Evolutionary conservation across 2,797 vertebrate genomes (phyloP).

Genomic region (Anableps anableps): DNA sequence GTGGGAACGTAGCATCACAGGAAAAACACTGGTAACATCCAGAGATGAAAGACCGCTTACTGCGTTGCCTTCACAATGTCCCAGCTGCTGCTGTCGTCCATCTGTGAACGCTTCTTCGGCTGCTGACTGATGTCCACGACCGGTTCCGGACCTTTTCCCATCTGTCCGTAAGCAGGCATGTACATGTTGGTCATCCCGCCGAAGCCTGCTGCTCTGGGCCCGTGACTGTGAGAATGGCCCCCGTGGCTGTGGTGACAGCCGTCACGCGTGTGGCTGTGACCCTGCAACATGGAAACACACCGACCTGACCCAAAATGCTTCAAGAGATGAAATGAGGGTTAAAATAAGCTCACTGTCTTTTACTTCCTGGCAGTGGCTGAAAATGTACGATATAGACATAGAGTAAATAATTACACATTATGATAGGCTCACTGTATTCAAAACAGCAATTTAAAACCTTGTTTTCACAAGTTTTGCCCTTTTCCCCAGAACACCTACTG

Average conservation of each 20-base stretch:
- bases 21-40: neutral
- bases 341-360: no score
- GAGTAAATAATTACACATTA: neutral
- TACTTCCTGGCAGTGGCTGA: no score
- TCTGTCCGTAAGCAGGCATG: slow-evolving; percentile 67
- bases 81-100: slow-evolving; percentile 89
- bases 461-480: neutral
- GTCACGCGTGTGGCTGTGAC: slow-evolving; percentile 71
- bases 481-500: neutral
- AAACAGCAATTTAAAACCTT: neutral
- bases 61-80: slow-evolving; percentile 96
- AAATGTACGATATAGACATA: neutral
- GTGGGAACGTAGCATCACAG: neutral
- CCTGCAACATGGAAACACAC: slow-evolving; percentile 35
- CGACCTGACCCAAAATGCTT: neutral
- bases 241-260: slow-evolving; percentile 72
- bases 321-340: neutral
- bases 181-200: slow-evolving; percentile 60
- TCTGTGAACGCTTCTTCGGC: slow-evolving; percentile 76
- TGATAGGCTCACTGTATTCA: neutral
- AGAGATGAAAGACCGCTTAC: slow-evolving; percentile 76
- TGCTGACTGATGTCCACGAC: slow-evolving; percentile 76
- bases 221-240: slow-evolving; percentile 76
- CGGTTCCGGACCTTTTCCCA: slow-evolving; percentile 58
- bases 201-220: slow-evolving; percentile 68